A percentile compares a stretch with the other conserved stretches of the same genome.
phyloP scores from a whole-genome alignment of 1,140 invertebrate species.

The Chrysoperla carnea region DNA sequence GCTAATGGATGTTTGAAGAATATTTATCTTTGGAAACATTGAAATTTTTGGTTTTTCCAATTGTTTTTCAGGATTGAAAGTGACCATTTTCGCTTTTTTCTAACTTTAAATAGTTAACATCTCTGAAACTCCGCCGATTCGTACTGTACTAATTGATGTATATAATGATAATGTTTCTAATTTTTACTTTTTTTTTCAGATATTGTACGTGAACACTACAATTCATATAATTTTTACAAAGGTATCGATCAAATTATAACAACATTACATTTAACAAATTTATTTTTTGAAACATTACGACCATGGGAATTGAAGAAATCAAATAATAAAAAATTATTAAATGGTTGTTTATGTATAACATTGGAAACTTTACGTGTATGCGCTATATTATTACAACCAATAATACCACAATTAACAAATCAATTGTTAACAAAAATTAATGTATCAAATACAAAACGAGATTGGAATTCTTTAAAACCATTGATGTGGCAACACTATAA shows the following conservation, averaged over 20 bases:
- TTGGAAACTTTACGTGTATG: constrained; percentile 68
- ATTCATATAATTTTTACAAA: constrained; percentile 66
- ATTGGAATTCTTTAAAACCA: constrained; percentile 28
- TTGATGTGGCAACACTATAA: constrained; percentile 18
- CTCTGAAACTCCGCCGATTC: too few relatives aligned
- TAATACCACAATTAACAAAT: constrained; percentile 54
- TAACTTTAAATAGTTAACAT: too few relatives aligned
- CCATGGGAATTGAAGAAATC: constrained; percentile 70
- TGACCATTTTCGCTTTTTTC: too few relatives aligned
- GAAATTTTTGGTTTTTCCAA: too few relatives aligned
- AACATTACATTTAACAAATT: constrained; percentile 59
- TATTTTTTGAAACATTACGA: constrained; percentile 65
- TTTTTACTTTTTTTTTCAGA: constrained; percentile 14
- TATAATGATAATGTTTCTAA: too few relatives aligned
- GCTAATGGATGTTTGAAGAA: too few relatives aligned
- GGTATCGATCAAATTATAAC: constrained; percentile 61
- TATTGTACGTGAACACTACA: constrained; percentile 45
- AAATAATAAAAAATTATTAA: constrained; percentile 32
- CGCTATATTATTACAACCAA: constrained; percentile 63
- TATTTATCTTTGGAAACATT: too few relatives aligned
- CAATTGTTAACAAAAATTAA: constrained; percentile 49
- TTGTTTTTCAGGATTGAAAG: too few relatives aligned
- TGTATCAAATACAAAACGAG: constrained; percentile 27
- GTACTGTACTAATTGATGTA: too few relatives aligned
- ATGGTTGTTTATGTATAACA: constrained; percentile 59